A percentile compares a stretch with the other conserved stretches of the same genome.
phyloP scores from a whole-genome alignment of 2,888 invertebrate species.

The Stenolophus ochropezus region DNA sequence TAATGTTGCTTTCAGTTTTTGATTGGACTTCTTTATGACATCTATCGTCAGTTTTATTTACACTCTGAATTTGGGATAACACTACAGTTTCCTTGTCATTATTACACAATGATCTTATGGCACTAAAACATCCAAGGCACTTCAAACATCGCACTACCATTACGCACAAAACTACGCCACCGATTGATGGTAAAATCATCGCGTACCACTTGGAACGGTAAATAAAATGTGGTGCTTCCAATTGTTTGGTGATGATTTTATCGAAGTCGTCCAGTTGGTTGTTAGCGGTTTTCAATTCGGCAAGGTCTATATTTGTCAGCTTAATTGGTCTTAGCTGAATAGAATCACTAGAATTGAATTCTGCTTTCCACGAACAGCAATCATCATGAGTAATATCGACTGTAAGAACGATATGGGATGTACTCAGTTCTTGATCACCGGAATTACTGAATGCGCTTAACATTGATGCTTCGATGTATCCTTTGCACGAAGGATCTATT shows the following conservation, averaged over 20 bases:
- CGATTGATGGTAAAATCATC: neutral
- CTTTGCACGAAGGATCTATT: constrained; percentile 48
- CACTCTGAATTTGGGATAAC: neutral
- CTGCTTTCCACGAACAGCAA: constrained; percentile 59
- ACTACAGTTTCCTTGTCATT: neutral
- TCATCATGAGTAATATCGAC: constrained; percentile 59
- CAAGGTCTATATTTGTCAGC: constrained; percentile 61
- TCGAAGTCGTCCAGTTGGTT: constrained; percentile 63
- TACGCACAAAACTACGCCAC: neutral
- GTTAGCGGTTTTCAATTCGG: constrained; percentile 61
- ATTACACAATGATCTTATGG: neutral
- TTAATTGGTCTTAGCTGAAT: constrained; percentile 59
- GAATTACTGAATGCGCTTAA: constrained; percentile 48
- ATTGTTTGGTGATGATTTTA: constrained; percentile 59
- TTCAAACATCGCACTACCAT: neutral
- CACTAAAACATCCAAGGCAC: neutral
- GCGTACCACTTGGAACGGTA: neutral
- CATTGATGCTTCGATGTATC: constrained; percentile 61
- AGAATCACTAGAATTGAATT: constrained; percentile 40
- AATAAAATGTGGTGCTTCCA: constrained; percentile 54
- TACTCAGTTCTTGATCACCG: constrained; percentile 27
- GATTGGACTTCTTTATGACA: neutral
- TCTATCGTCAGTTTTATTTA: neutral
- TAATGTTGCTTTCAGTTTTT: neutral
- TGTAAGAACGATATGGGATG: constrained; percentile 49